phyloP scores from a whole-genome alignment of 2,888 invertebrate genomes.

The Morpho deidamia region DNA sequence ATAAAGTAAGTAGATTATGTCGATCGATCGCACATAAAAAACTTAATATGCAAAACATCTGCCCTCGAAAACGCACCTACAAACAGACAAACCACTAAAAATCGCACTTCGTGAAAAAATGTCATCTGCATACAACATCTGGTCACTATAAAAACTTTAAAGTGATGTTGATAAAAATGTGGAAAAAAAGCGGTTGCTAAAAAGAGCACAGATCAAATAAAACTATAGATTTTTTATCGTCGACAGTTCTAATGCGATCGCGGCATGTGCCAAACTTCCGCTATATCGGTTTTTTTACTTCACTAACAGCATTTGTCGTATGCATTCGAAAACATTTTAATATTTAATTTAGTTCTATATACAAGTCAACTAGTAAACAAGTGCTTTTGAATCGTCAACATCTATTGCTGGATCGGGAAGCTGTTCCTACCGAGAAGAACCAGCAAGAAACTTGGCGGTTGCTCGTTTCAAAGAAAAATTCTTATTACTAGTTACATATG shows the following conservation, averaged over 20 bases:
- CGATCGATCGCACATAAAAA: constrained; percentile 4
- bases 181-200: constrained; percentile 58
- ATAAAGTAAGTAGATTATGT: constrained; percentile 11
- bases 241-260: constrained; percentile 41
- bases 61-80: constrained; percentile 56
- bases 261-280: constrained; percentile 68
- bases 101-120: constrained; percentile 63
- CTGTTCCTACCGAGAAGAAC: too few species aligned
- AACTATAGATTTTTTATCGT: constrained; percentile 35
- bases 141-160: constrained; percentile 60
- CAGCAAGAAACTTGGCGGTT: too few species aligned
- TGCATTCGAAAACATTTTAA: not conserved
- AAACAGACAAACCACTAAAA: constrained; percentile 64
- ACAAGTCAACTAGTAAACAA: too few species aligned
- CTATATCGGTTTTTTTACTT: constrained; percentile 20
- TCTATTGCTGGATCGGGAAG: too few species aligned
- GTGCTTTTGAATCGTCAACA: too few species aligned
- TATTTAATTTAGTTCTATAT: too few species aligned
- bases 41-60: constrained; percentile 59
- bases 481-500: too few species aligned
- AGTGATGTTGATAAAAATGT: constrained; percentile 37
- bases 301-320: not conserved
- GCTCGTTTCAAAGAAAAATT: too few species aligned
- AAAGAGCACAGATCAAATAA: constrained; percentile 54
- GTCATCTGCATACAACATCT: constrained; percentile 77